Evolutionary conservation across 2,113 vertebrate genomes (phyloP), one percentile per base, ranked within the genome.

Genomic region (Rhinopomastus cyanomelas): DNA sequence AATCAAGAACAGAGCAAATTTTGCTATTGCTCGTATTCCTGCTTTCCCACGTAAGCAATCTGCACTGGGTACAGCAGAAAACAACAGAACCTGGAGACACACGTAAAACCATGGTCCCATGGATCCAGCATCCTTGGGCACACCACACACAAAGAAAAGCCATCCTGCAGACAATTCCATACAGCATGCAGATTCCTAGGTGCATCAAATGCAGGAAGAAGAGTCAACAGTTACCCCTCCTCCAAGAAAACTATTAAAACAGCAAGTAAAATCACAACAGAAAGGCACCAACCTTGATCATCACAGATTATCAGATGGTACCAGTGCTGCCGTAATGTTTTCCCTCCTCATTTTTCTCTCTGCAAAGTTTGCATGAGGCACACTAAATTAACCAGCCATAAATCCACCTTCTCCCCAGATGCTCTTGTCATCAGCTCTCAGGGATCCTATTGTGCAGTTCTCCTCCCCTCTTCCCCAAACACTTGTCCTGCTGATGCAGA

Each of bases 401-500:
- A 86, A 95, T 87, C 52, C 90, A 89, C 60, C 55, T 90, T 78
- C 93, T 92, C 55, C 59, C 90, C 72, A 67, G 71, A 51, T 85
- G 81, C 79, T 84, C 91, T 72, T 87, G 84, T 90, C 87, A 74
- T 87, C 85, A 92, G 88, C 77, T 82, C 90, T 87, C 82, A 6
- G 85, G 74, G 93, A 92, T 92, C 93, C 92, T 89, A 56, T 88
- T 80, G 89, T 65, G 61, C 94, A 94, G 81, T 90, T 93, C 88
- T 86, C 79, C 87, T 91, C 92, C 81, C 67, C 92, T 86, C 81
- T 90, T 95, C 89, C 71, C 61, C 81, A 91, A 96, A 77, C 83
- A 85, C 77, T 95, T 93, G 48, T 37, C 66, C 92, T 94, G 94
- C 87, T 84, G 92, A 88, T 85, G 90, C 93, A 53, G 89, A 92